Base-by-base conservation (phyloP, 2,888 invertebrate species). In the Zygogramma bicolorata region DNA sequence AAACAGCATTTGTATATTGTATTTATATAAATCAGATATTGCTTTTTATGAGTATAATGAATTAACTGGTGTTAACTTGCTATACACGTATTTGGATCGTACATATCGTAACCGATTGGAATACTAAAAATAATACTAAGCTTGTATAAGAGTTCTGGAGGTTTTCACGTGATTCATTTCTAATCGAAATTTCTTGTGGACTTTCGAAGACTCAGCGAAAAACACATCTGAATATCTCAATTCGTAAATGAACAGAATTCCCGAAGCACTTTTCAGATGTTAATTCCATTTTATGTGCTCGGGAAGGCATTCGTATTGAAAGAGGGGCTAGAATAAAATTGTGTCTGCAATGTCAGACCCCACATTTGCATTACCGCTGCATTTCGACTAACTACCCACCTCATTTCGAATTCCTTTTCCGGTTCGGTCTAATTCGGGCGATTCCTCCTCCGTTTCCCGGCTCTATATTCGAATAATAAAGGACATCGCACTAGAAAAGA, bases 381-480 rank as follows among this genome's bases (percentile, higher is more conserved):
- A 71, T 57, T 71, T 71, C 67, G 29, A 46, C 61, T 57, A 65
- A 65, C 72, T 68, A 53, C 65, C 65, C 58, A 61, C 49, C 72
- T 68, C 72, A 72, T 72, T 65, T 68, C 68, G 72, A 68, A 72
- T 68, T 72, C 72, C 68, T 40, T 68, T 72, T 68, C 72, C 65
- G 68, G 71, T 67, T 66, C 62, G 31, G 13, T 34, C 68, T 60
- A 72, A 71, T 68, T 68, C 60, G 60, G 65, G 13, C 68, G 68
- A 68, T 65, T 68, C 65, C 57, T 62, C 58, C 58, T 22, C 27
- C 53, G 27, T 53, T 25, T 46, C 46, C 59, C 58, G 59, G 31
- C 42, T 68, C 57, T 40, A 65, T 68, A 72, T 72, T 60, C 61
- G 60, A 57, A 68, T 68, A 68, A 72, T 68, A 65, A 72, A 53